Evolutionary conservation across 2,888 invertebrate genomes (phyloP).

Genomic region (Caenorhabditis afra): DNA sequence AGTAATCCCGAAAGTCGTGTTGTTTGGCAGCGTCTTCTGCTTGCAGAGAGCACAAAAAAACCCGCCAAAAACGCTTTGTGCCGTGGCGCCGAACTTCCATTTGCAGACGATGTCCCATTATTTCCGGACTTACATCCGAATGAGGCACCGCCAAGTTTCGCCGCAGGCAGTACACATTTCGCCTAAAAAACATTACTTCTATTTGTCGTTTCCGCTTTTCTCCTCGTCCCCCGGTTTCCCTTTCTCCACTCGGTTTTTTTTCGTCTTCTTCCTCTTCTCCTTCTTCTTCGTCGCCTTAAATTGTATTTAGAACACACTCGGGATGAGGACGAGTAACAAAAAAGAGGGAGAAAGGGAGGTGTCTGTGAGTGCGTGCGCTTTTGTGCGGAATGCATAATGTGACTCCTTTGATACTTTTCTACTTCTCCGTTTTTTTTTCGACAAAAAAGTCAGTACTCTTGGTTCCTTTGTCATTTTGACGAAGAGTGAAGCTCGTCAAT

Average conservation of each 20-base stretch:
- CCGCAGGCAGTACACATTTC: conserved; percentile 53
- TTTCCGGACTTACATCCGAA: conserved; percentile 47
- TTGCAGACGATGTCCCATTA: conserved; percentile 44
- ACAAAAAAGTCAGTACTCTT: conserved; percentile 9
- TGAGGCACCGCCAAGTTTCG: conserved; percentile 43
- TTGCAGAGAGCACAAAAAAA: conserved; percentile 4
- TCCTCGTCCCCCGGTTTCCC: conserved; percentile 34
- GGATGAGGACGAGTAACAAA: conserved; percentile 35
- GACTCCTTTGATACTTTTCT: conserved; percentile 46
- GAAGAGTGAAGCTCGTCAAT: not conserved
- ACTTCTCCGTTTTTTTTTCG: conserved; percentile 9
- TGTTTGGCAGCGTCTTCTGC: conserved; percentile 36
- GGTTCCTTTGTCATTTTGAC: conserved; percentile 2
- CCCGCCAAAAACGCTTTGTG: conserved; percentile 1
- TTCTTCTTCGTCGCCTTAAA: conserved; percentile 9
- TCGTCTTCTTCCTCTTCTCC: conserved; percentile 6
- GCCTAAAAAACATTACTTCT: conserved; percentile 56
- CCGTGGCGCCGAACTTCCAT: conserved; percentile 26
- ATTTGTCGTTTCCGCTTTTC: conserved; percentile 52
- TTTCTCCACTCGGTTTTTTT: conserved; percentile 1
- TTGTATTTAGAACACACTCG: conserved; percentile 55
- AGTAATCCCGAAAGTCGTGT: conserved; percentile 46
- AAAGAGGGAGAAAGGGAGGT: conserved; percentile 17
- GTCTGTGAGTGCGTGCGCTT: conserved; percentile 42
- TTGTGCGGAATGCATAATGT: conserved; percentile 52